Percentiles rank a stretch among this genome's conserved stretches.
Evolutionary conservation across 2,888 invertebrate genomes (phyloP).

Genomic region (Cenopis cana): DNA sequence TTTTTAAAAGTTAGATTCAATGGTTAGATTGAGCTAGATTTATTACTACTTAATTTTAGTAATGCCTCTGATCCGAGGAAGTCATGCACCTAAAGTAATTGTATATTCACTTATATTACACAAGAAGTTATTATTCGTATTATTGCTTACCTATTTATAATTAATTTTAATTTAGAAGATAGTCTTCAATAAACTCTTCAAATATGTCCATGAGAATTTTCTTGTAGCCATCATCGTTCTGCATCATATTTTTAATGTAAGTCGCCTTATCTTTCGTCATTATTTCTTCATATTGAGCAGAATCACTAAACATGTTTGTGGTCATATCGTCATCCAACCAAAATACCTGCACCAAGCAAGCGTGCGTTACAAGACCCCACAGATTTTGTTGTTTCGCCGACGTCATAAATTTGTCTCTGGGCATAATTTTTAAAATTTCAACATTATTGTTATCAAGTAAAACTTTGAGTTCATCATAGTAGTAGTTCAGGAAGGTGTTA

Average conservation of each 20-base stretch:
- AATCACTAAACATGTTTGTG: conserved; percentile 73
- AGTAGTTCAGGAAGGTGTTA: conserved; percentile 79
- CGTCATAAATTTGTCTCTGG: conserved; percentile 70
- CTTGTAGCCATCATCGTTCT: conserved; percentile 76
- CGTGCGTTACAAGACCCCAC: conserved; percentile 84
- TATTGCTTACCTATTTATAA: neutral
- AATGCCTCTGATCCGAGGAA: neutral
- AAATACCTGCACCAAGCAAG: conserved; percentile 80
- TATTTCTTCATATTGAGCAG: conserved; percentile 83
- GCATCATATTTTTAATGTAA: conserved; percentile 84
- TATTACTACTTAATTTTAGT: neutral
- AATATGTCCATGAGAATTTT: conserved; percentile 81
- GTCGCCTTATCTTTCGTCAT: conserved; percentile 80
- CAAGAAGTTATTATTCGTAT: neutral
- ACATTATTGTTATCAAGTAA: conserved; percentile 72
- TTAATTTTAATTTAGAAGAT: conserved; percentile 55
- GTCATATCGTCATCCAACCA: conserved; percentile 82
- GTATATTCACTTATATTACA: no score
- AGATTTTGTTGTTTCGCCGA: conserved; percentile 79
- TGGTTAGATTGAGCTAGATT: neutral
- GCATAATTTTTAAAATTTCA: conserved; percentile 68
- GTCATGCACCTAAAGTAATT: neutral
- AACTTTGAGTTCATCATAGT: conserved; percentile 78
- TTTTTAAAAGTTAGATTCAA: conserved; percentile 19
- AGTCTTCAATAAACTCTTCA: conserved; percentile 83